These are phyloP conservation scores for Sarcophaga carnaria DNA, from an alignment of 2,888 invertebrate species.

Conservation along the genomic window DNA sequence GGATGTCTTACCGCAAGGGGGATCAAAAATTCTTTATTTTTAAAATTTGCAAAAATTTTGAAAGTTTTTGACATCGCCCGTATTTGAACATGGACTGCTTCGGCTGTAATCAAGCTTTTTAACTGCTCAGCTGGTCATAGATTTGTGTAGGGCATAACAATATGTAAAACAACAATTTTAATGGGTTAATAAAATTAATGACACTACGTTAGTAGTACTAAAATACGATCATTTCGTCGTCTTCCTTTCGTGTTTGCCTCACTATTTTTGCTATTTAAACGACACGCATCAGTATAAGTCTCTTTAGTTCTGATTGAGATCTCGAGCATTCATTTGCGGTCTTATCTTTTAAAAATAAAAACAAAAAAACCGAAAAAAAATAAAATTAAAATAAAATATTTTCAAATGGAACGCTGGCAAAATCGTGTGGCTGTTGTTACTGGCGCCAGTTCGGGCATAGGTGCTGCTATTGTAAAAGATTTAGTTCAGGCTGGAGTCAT, in stretches of 20 bases:
- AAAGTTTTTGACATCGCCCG: too few relatives aligned
- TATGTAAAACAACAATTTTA: neutral
- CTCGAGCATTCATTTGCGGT: neutral
- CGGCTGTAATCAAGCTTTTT: too few relatives aligned
- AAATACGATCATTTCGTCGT: neutral
- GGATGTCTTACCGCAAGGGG: too few relatives aligned
- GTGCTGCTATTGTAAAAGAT: slow-evolving; percentile 82
- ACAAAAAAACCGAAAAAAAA: neutral
- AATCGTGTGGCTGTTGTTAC: slow-evolving; percentile 86
- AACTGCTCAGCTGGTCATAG: too few relatives aligned
- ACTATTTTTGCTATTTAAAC: slow-evolving; percentile 33
- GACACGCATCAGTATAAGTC: neutral
- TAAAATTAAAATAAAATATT: neutral
- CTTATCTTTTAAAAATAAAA: neutral
- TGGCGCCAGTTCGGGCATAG: slow-evolving; percentile 86
- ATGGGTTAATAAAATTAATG: slow-evolving; percentile 19
- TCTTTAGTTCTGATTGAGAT: slow-evolving; percentile 33
- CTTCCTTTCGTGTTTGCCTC: neutral
- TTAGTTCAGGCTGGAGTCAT: slow-evolving; percentile 83
- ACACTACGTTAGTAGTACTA: neutral
- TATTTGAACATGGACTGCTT: too few relatives aligned
- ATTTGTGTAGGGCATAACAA: neutral
- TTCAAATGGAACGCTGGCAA: slow-evolving; percentile 84
- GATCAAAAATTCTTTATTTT: too few relatives aligned
- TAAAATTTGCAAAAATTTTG: too few relatives aligned